A percentile compares a stretch with the other conserved stretches of the same genome.
phyloP scores from a whole-genome alignment of 1,140 invertebrate genomes.

The Schlechtendalia chinensis region DNA sequence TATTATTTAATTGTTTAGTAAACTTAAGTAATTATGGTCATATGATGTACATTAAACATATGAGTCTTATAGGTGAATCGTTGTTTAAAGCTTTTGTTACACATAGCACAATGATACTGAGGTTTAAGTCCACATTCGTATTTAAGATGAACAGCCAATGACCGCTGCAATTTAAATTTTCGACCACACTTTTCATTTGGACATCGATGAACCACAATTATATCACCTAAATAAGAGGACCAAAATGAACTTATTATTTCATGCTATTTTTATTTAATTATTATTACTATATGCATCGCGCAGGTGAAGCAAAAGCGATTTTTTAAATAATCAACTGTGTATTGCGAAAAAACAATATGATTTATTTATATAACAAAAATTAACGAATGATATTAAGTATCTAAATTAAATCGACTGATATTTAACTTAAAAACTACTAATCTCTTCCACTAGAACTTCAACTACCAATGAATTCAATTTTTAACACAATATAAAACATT shows the following conservation, averaged over 20 bases:
- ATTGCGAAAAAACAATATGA: not conserved
- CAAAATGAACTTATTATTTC: not conserved
- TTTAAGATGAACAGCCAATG: constrained; percentile 55
- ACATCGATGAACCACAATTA: constrained; percentile 30
- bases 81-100: constrained; percentile 55
- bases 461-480: too few species aligned
- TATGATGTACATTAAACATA: constrained; percentile 57
- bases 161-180: constrained; percentile 59
- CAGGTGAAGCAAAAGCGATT: constrained; percentile 19
- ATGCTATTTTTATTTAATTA: not conserved
- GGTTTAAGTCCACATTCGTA: constrained; percentile 51
- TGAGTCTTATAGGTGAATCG: constrained; percentile 57
- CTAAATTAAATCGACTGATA: not conserved
- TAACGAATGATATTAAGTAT: not conserved
- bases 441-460: too few species aligned
- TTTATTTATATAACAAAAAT: not conserved
- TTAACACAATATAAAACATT: too few species aligned
- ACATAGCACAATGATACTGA: constrained; percentile 59
- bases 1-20: not conserved
- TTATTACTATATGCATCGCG: not conserved
- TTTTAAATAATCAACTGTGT: not conserved
- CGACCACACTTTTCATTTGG: constrained; percentile 57
- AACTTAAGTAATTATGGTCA: constrained; percentile 52
- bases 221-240: not conserved
- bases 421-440: not conserved